phyloP scores from a whole-genome alignment of 2,113 vertebrate species.

The Rattus rattus region DNA sequence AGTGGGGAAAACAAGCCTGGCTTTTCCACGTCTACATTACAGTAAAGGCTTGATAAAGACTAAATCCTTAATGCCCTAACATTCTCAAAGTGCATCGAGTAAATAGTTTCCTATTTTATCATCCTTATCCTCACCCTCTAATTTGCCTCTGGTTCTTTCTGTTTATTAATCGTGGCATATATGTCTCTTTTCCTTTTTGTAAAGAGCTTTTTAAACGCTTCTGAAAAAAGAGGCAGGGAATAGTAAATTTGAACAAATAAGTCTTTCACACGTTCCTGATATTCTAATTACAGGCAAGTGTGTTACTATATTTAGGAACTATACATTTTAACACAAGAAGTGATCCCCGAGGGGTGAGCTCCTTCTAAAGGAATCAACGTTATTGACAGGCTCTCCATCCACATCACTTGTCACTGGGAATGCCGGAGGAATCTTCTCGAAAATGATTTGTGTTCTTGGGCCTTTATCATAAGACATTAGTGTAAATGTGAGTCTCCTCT shows the following conservation, averaged over 20 bases:
- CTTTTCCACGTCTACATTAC: conserved; percentile 8
- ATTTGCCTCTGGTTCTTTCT: neutral
- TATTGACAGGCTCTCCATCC: conserved; percentile 43
- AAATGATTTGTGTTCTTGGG: conserved; percentile 20
- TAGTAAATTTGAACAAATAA: conserved; percentile 55
- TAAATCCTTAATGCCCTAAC: conserved; percentile 46
- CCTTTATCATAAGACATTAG: conserved; percentile 38
- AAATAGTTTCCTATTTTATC: conserved; percentile 20
- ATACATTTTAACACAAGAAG: conserved; percentile 57
- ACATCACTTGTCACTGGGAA: conserved; percentile 30
- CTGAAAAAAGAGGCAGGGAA: conserved; percentile 23
- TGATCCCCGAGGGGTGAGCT: conserved; percentile 19
- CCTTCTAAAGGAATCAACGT: conserved; percentile 44
- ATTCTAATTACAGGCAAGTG: conserved; percentile 68
- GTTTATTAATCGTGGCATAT: conserved; percentile 44
- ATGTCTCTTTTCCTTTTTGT: conserved; percentile 43
- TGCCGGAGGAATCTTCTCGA: neutral
- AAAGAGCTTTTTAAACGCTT: conserved; percentile 42
- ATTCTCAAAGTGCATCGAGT: neutral
- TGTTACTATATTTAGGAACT: conserved; percentile 60
- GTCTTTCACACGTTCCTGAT: conserved; percentile 55
- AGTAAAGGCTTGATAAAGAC: conserved; percentile 25
- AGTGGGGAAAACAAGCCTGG: neutral
- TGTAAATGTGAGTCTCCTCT: neutral
- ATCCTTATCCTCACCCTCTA: neutral